Percentiles rank a stretch among this genome's conserved stretches.
Evolutionary conservation across 2,797 vertebrate genomes (phyloP).

Genomic region (Mormyrus hasselquistii): DNA sequence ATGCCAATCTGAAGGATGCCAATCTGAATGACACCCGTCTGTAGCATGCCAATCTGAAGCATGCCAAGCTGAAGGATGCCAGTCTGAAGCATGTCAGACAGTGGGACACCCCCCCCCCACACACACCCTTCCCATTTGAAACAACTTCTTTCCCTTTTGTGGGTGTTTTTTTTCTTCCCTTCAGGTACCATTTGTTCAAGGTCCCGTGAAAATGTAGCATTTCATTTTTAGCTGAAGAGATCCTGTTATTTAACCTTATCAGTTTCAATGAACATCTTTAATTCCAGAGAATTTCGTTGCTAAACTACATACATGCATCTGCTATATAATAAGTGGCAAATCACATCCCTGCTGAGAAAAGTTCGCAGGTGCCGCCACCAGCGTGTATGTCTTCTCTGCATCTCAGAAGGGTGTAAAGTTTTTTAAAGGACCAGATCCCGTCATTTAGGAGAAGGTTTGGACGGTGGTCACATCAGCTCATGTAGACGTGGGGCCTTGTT

Average conservation of each 20-base stretch:
- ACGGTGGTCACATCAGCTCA: not conserved
- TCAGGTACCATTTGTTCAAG: not conserved
- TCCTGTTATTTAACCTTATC: not conserved
- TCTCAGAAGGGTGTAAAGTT: not conserved
- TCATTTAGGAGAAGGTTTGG: conserved; percentile 14
- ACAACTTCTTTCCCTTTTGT: not conserved
- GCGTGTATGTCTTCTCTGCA: not conserved
- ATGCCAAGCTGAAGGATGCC: no score
- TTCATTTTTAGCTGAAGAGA: not conserved
- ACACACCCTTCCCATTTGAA: not conserved
- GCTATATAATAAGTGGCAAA: not conserved
- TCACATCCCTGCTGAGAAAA: not conserved
- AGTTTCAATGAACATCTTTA: not conserved
- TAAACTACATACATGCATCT: not conserved
- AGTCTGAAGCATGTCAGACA: not conserved
- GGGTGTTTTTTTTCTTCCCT: not conserved
- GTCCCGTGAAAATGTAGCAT: not conserved
- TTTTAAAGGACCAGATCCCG: conserved; percentile 16
- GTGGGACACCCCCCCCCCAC: not conserved
- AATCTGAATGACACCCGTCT: not conserved
- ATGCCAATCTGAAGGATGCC: no score
- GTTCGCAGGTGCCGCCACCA: not conserved
- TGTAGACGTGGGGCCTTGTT: conserved; percentile 8
- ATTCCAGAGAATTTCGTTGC: not conserved
- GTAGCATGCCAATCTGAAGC: no score